phyloP scores from a whole-genome alignment of 2,888 invertebrate species.

The Nasonovia ribisnigri region DNA sequence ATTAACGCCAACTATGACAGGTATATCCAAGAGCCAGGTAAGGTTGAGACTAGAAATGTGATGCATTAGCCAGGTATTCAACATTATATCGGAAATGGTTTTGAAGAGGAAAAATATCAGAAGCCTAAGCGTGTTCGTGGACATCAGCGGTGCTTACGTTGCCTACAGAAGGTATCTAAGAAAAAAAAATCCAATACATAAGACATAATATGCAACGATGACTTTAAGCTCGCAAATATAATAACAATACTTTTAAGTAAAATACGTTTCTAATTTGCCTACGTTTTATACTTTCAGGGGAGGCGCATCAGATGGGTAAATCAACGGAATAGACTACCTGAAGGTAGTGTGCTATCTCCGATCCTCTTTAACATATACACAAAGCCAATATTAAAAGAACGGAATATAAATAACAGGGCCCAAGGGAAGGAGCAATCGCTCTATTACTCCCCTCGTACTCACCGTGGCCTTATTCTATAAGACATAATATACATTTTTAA shows the following conservation, averaged over 20 bases:
- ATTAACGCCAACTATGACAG: no score
- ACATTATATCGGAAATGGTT: neutral
- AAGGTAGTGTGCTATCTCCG: no score
- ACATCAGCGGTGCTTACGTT: neutral
- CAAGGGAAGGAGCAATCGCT: neutral
- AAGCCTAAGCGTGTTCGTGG: neutral
- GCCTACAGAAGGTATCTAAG: no score
- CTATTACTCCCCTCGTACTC: neutral
- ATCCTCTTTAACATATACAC: no score
- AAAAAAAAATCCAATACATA: neutral
- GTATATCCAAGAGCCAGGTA: neutral
- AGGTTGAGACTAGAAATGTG: neutral
- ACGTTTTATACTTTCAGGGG: no score
- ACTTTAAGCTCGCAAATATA: neutral
- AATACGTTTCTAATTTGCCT: neutral
- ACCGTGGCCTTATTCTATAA: neutral
- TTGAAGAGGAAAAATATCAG: neutral
- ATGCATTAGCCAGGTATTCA: neutral
- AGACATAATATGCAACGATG: no score
- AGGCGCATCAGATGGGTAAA: no score
- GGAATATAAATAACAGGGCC: neutral
- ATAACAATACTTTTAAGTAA: neutral
- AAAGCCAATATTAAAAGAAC: neutral
- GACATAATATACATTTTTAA: neutral
- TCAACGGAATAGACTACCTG: no score